Percentiles rank a stretch among this genome's conserved stretches.
phyloP scores from a whole-genome alignment of 2,797 vertebrate genomes.

The Typhlichthys subterraneus region DNA sequence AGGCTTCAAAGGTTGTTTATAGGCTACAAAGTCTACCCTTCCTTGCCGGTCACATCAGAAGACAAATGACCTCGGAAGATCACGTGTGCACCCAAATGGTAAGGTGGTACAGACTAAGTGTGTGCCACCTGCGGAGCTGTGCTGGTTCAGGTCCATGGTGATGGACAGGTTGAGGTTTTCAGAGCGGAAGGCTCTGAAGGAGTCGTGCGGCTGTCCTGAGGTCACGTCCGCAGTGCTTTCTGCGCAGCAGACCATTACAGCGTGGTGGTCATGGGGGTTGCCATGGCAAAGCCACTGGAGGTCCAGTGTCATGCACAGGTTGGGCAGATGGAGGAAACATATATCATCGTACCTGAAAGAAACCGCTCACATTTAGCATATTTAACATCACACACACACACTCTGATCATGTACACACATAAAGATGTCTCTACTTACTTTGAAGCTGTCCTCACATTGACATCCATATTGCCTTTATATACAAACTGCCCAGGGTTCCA shows the following conservation, averaged over 20 bases:
- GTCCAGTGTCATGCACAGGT: slow-evolving; percentile 94
- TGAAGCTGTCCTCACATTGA: slow-evolving; percentile 96
- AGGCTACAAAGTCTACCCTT: too few species aligned
- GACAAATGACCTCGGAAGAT: background rate
- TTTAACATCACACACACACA: background rate
- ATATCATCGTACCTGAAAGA: slow-evolving; percentile 92
- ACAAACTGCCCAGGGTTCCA: slow-evolving; percentile 94
- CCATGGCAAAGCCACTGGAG: slow-evolving; percentile 97
- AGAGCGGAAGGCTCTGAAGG: slow-evolving; percentile 95
- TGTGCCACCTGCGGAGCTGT: slow-evolving; percentile 76
- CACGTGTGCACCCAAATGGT: background rate
- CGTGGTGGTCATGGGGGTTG: slow-evolving; percentile 94
- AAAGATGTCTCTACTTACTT: slow-evolving; percentile 80
- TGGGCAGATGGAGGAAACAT: slow-evolving; percentile 94
- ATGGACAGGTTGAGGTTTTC: slow-evolving; percentile 97
- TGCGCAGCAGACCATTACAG: slow-evolving; percentile 88
- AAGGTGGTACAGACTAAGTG: background rate
- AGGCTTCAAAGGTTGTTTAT: too few species aligned
- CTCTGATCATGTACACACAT: background rate
- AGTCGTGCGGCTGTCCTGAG: slow-evolving; percentile 91
- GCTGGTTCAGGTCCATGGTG: slow-evolving; percentile 92
- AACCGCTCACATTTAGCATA: background rate
- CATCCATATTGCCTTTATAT: slow-evolving; percentile 92
- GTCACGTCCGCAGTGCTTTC: slow-evolving; percentile 88
- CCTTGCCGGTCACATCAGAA: too few species aligned